Conservation (phyloP, 2,888 invertebrate genomes). For the Vannuccia rotundouncinata region DNA sequence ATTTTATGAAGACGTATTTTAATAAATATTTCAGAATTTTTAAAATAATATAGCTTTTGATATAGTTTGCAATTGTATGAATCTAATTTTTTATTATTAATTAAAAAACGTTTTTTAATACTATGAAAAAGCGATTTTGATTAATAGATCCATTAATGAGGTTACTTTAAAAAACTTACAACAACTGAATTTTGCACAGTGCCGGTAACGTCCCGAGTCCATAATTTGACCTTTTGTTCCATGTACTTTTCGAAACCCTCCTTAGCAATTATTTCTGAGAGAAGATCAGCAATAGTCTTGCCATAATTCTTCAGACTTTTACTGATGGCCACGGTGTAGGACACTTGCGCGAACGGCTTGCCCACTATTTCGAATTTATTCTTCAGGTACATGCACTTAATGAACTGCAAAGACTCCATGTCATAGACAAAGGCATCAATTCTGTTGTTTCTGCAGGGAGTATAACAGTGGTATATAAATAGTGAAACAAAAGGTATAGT, state of each 20-base stretch:
- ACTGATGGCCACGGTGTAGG: conserved; percentile 37
- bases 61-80: no score
- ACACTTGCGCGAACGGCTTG: conserved; percentile 38
- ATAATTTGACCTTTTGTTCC: conserved; percentile 35
- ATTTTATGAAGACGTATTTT: no score
- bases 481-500: background rate
- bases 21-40: no score
- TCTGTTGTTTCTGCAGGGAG: background rate
- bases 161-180: no score
- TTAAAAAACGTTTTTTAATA: no score
- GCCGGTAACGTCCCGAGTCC: conserved; percentile 37
- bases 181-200: no score
- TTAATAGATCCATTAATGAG: no score
- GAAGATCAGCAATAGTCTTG: conserved; percentile 22
- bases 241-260: conserved; percentile 33
- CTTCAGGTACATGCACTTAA: conserved; percentile 14
- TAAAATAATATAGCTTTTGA: no score
- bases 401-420: conserved; percentile 37
- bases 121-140: no score
- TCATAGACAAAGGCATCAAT: conserved; percentile 40
- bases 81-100: no score
- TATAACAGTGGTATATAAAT: background rate
- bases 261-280: conserved; percentile 33
- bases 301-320: conserved; percentile 34
- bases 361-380: conserved; percentile 40